Percentiles rank a stretch among this genome's conserved stretches.
phyloP scores from a whole-genome alignment of 2,797 vertebrate species.

The Trematomus bernacchii region DNA sequence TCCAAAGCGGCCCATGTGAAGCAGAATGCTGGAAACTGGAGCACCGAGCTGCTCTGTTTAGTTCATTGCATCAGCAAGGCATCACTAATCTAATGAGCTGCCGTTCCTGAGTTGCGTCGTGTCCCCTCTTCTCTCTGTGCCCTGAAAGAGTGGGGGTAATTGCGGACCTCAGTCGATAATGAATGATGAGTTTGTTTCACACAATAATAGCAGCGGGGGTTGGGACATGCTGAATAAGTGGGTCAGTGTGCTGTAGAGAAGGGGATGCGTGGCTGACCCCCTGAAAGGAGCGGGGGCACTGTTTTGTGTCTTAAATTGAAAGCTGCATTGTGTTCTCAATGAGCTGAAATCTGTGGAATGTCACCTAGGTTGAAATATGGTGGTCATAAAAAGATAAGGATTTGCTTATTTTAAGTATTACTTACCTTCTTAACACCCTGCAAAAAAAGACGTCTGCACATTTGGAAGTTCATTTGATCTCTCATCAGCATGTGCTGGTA shows the following conservation, averaged over 20 bases:
- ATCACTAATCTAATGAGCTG: constrained; percentile 87
- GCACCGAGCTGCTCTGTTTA: constrained; percentile 72
- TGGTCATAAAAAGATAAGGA: constrained; percentile 5
- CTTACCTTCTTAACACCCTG: not conserved
- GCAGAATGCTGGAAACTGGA: constrained; percentile 83
- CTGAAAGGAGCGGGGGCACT: constrained; percentile 65
- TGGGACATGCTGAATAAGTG: constrained; percentile 83
- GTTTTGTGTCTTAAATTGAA: constrained; percentile 77
- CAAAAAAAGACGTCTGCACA: constrained; percentile 39
- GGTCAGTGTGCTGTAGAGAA: constrained; percentile 84
- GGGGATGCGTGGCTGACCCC: constrained; percentile 68
- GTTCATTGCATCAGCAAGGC: constrained; percentile 86
- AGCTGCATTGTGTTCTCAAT: constrained; percentile 72
- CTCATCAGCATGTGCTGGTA: constrained; percentile 53
- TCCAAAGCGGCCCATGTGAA: constrained; percentile 63
- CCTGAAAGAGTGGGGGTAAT: constrained; percentile 80
- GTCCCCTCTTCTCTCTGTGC: constrained; percentile 66
- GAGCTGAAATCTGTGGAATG: constrained; percentile 72
- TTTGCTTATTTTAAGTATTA: constrained; percentile 26
- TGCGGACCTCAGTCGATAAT: constrained; percentile 86
- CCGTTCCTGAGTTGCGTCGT: constrained; percentile 62
- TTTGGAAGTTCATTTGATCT: constrained; percentile 38
- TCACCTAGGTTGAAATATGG: constrained; percentile 46
- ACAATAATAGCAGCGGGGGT: constrained; percentile 86
- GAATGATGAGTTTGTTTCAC: constrained; percentile 91